Evolutionary conservation across 2,797 vertebrate species (phyloP).

Genomic region (Triplophysa yarkandensis): DNA sequence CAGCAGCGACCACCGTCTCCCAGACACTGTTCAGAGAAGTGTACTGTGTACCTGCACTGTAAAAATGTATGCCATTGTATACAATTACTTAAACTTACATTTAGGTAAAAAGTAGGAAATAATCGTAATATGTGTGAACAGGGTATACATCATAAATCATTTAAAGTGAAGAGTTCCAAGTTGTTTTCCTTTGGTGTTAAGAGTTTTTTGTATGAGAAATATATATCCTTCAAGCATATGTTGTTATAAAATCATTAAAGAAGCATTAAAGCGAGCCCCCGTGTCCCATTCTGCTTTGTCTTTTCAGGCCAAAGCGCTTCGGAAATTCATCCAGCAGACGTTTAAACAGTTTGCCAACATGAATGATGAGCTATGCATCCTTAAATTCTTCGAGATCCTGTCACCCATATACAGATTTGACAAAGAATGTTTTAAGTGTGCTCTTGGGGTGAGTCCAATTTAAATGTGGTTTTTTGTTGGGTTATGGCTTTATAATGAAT

Average conservation of each 20-base stretch:
- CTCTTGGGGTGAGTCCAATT: conserved; percentile 86
- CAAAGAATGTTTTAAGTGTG: conserved; percentile 99
- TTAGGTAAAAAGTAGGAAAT: no score
- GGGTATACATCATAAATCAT: no score
- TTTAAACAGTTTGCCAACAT: conserved; percentile 97
- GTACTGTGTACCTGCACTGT: no score
- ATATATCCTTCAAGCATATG: no score
- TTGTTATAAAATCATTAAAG: not conserved
- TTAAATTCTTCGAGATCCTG: conserved; percentile 98
- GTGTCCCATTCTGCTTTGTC: conserved; percentile 4
- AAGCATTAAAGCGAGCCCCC: not conserved
- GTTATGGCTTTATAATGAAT: not conserved
- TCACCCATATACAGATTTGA: conserved; percentile 95
- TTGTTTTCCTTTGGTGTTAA: no score
- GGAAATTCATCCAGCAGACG: conserved; percentile 96
- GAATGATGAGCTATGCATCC: conserved; percentile 96
- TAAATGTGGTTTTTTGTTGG: not conserved
- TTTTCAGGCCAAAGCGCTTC: conserved; percentile 90
- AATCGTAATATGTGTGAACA: no score
- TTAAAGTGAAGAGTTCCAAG: no score
- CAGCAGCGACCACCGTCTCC: no score
- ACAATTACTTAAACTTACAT: no score
- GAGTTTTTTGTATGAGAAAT: no score
- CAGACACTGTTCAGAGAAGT: no score
- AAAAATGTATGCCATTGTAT: no score